Percentiles rank a stretch among this genome's conserved stretches.
These are phyloP conservation scores for Hyles vespertilio DNA, from an alignment of 1,140 invertebrate genomes.

Conservation along the genomic window DNA sequence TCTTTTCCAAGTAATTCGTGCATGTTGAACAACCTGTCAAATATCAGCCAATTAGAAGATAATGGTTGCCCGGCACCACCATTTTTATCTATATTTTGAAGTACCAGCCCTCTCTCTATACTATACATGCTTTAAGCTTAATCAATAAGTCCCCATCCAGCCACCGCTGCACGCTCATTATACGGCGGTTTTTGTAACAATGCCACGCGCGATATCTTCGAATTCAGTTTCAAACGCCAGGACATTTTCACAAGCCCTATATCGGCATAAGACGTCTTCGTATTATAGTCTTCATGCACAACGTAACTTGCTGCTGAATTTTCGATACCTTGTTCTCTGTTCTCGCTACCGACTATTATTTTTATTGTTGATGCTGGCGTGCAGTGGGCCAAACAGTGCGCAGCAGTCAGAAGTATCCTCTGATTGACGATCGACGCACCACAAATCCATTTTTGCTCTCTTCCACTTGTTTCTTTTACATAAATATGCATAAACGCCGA, in stretches of 20 bases:
- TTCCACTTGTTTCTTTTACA: neutral
- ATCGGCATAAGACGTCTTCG: slow-evolving; percentile 3
- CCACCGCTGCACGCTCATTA: slow-evolving; percentile 5
- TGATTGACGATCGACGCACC: slow-evolving; percentile 21
- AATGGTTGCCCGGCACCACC: no score
- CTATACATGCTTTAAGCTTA: slow-evolving; percentile 7
- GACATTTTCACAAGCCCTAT: slow-evolving; percentile 12
- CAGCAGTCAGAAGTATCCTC: slow-evolving; percentile 16
- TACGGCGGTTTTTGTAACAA: slow-evolving; percentile 9
- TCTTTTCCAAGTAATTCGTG: no score
- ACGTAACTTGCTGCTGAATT: neutral
- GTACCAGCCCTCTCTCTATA: neutral
- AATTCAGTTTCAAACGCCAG: slow-evolving; percentile 2
- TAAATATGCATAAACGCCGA: slow-evolving; percentile 3
- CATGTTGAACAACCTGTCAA: no score
- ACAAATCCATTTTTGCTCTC: slow-evolving; percentile 3
- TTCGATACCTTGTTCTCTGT: neutral
- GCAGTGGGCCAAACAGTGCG: slow-evolving; percentile 15
- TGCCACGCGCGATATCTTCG: slow-evolving; percentile 4
- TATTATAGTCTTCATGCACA: slow-evolving; percentile 8
- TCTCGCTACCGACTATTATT: slow-evolving; percentile 3
- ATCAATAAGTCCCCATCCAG: slow-evolving; percentile 19
- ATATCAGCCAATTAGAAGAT: no score
- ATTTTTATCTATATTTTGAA: no score
- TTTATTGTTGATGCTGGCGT: neutral